These are phyloP conservation scores for Zosterops hypoxanthus DNA, from an alignment of 2,113 vertebrate species.

Conservation along the genomic window DNA sequence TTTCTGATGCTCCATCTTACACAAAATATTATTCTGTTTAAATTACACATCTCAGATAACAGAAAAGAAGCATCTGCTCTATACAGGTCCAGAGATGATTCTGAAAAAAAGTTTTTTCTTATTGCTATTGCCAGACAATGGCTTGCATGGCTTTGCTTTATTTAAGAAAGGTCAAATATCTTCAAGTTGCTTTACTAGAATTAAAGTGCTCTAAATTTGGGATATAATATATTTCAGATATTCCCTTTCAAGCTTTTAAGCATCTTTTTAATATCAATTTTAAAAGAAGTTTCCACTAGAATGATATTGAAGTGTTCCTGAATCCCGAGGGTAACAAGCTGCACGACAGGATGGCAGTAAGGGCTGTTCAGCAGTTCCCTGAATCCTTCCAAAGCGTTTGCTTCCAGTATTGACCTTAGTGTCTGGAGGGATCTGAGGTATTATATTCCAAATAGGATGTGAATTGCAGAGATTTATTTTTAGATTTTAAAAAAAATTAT, in stretches of 20 bases:
- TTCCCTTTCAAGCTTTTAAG: background rate
- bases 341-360: rapidly evolving
- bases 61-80: background rate
- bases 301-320: background rate
- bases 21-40: background rate
- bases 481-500: background rate
- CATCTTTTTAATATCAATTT: background rate
- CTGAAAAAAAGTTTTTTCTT: background rate
- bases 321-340: background rate
- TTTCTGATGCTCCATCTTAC: background rate
- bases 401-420: background rate
- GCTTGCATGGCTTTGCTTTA: background rate
- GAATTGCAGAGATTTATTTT: background rate
- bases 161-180: background rate
- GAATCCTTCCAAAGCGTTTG: background rate
- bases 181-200: background rate
- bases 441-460: background rate
- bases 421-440: background rate
- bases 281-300: background rate
- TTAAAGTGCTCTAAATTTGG: background rate
- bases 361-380: background rate
- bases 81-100: background rate
- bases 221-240: background rate
- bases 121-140: background rate
- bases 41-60: background rate